Conservation (phyloP, 1,140 invertebrate genomes). For the Brachionus plicatilis region DNA sequence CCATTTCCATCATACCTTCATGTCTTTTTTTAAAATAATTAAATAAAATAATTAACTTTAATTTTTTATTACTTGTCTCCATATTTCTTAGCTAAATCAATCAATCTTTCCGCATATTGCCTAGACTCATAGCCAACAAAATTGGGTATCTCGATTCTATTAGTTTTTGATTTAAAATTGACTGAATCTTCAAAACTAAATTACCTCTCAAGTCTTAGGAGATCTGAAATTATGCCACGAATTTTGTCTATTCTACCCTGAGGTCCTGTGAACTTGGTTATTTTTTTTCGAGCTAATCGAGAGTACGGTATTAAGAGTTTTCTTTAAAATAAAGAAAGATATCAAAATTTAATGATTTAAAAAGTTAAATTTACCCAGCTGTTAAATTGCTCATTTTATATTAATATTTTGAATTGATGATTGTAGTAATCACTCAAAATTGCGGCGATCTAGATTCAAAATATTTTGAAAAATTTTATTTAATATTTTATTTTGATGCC, state of each 20-base stretch:
- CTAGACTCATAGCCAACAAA: conserved; percentile 37
- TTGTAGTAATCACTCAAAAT: too few species aligned
- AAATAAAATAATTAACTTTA: background rate
- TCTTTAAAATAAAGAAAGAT: background rate
- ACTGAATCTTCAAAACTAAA: background rate
- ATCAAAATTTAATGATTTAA: background rate
- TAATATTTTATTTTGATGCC: background rate
- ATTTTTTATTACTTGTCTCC: conserved; percentile 32
- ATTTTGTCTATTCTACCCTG: conserved; percentile 38
- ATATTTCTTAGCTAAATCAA: conserved; percentile 41
- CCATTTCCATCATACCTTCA: conserved; percentile 40
- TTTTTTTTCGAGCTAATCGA: conserved; percentile 17
- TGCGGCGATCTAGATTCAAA: background rate
- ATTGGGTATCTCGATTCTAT: conserved; percentile 36
- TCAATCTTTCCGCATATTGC: conserved; percentile 40
- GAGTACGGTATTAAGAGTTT: conserved; percentile 36
- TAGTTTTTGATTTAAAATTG: background rate
- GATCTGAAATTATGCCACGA: background rate
- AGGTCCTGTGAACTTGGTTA: conserved; percentile 25
- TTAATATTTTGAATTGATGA: too few species aligned
- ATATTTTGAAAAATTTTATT: background rate
- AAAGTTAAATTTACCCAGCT: background rate
- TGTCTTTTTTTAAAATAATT: background rate
- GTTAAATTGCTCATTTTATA: conserved; percentile 36
- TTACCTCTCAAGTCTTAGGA: background rate